Base-by-base conservation (phyloP, 2,113 vertebrate genomes). In the Esox niger region DNA sequence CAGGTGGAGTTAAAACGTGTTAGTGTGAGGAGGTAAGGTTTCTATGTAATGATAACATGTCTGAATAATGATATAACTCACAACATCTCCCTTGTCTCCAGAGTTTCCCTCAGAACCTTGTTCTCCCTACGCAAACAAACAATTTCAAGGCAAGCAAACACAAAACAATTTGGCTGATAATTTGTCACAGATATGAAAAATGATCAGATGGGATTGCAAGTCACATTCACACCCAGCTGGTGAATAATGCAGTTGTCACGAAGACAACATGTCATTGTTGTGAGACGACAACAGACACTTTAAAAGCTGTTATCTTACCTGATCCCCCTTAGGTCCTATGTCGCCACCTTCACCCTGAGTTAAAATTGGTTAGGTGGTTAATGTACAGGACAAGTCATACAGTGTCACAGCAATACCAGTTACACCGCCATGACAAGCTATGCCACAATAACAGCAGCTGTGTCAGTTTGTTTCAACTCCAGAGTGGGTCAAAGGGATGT, bases 31-130 rank as follows among this genome's bases (percentile, higher is more conserved):
- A 27, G 21, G 49, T 54, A 3, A 27, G 23, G 38, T 43, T 57
- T n/a, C 5, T 8, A 64, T 30, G 27, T 17, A 20, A 47, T 54
- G 20, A 25, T 1, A 52, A 23, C 32, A 9, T 30, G 33, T 32
- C 38, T 32, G 52, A 64, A 29, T n/a, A n/a, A n/a, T 64, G 32
- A 69, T 20, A 69, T 20, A 68, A 89, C 94, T 95, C 92, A 99
- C 97, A 71, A 86, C 68, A 25, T 95, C 95, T 57, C 97, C 97
- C 89, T 92, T 96, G 68, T 91, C 92, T 88, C 97, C 97, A 78
- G 90, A 73, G 82, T 91, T 93, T 79, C 97, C 97, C 86, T 98
- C 96, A 83, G 94, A 92, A 82, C 97, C 97, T 90, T 94, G 84
- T 15, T 27, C 71, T 77, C 97, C 97, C 97, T 99, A 54, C 27